Evolutionary conservation across 2,113 vertebrate genomes (phyloP).

Genomic region (Cheilinus undulatus): DNA sequence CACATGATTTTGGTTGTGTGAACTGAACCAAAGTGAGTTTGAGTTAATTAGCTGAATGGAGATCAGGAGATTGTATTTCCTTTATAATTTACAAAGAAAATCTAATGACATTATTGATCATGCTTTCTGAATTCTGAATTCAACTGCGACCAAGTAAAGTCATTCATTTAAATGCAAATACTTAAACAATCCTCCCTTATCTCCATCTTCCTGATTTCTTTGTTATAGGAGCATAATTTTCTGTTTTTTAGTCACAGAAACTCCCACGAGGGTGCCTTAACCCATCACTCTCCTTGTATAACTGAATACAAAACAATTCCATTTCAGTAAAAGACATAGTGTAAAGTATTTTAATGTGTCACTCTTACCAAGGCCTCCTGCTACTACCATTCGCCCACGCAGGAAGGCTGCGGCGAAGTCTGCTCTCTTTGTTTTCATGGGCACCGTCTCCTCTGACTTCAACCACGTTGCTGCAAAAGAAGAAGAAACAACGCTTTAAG

Average conservation of each 20-base stretch:
- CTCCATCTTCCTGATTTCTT: no score
- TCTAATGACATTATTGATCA: no score
- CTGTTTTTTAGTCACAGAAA: no score
- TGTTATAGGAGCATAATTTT: no score
- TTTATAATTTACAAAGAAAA: no score
- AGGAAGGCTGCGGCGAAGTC: conserved; percentile 92
- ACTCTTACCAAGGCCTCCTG: conserved; percentile 92
- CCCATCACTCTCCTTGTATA: neutral
- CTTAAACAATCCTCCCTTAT: no score
- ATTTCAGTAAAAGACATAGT: neutral
- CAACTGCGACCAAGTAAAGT: neutral
- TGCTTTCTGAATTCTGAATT: no score
- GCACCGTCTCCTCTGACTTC: conserved; percentile 90
- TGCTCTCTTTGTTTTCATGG: conserved; percentile 94
- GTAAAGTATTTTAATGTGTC: neutral
- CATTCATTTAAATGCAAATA: neutral
- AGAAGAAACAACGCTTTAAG: conserved; percentile 11
- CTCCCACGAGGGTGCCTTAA: neutral
- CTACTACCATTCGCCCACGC: conserved; percentile 90
- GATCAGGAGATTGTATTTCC: no score
- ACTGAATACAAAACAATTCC: neutral
- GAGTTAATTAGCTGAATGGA: no score
- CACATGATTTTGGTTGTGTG: no score
- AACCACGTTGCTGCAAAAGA: conserved; percentile 88
- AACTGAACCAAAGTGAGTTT: no score